Percentiles rank a stretch among this genome's conserved stretches.
Conservation (phyloP, 2,113 vertebrate genomes). For the Nettapus auritus region DNA sequence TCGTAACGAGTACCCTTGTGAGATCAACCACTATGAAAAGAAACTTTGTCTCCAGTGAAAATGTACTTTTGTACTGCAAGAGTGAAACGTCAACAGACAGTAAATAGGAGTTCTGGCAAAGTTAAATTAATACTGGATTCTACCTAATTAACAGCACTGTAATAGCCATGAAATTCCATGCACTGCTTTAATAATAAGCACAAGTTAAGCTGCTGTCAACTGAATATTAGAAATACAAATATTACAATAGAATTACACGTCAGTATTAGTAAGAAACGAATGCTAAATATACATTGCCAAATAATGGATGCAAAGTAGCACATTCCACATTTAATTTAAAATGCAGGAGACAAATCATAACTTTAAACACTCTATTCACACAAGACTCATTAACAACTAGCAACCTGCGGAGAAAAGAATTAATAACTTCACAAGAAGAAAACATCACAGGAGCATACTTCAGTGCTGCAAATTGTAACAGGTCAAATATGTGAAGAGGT, state of each 20-base stretch:
- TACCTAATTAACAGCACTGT: neutral
- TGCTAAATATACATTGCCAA: neutral
- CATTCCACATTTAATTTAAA: constrained; percentile 14
- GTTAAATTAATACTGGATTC: neutral
- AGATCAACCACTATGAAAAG: neutral
- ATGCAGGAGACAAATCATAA: neutral
- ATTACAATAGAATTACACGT: neutral
- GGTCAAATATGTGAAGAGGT: neutral
- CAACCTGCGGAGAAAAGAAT: constrained; percentile 9
- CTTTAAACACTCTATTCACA: neutral
- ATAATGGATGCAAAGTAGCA: neutral
- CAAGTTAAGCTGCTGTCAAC: neutral
- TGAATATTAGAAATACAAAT: neutral
- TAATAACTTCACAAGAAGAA: constrained; percentile 7
- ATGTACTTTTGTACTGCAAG: neutral
- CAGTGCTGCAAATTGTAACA: neutral
- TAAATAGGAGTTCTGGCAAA: neutral
- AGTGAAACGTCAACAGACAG: neutral
- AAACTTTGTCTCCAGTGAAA: neutral
- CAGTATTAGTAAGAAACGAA: neutral
- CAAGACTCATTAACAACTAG: neutral
- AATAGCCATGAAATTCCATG: neutral
- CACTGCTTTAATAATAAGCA: neutral
- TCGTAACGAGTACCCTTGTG: neutral
- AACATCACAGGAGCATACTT: neutral